Percentiles rank a stretch among this genome's conserved stretches.
phyloP scores from a whole-genome alignment of 2,888 invertebrate genomes.

The Rhaphigaster nebulosa region DNA sequence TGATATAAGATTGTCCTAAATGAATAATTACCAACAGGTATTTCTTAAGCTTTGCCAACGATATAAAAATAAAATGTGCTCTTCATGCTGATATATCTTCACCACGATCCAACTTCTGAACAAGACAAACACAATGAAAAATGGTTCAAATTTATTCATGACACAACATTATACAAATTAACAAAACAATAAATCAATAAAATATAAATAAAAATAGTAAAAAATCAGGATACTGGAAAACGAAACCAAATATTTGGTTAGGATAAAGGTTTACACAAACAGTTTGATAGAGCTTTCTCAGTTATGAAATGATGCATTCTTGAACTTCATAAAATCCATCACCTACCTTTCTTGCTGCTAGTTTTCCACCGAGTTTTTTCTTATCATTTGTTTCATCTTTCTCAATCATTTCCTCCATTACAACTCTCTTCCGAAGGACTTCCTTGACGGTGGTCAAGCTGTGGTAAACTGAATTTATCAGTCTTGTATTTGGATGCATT shows the following conservation, averaged over 20 bases:
- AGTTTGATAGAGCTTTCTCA: slow-evolving; percentile 4
- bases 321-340: slow-evolving; percentile 37
- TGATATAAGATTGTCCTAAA: neutral
- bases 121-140: slow-evolving; percentile 59
- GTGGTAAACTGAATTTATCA: slow-evolving; percentile 85
- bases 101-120: slow-evolving; percentile 56
- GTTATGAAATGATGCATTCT: slow-evolving; percentile 56
- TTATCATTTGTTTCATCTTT: slow-evolving; percentile 51
- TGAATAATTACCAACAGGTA: slow-evolving; percentile 40
- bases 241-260: slow-evolving; percentile 2
- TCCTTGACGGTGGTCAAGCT: slow-evolving; percentile 78
- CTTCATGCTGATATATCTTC: slow-evolving; percentile 57
- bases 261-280: slow-evolving; percentile 18
- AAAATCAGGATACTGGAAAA: neutral
- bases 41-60: slow-evolving; percentile 6
- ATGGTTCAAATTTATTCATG: slow-evolving; percentile 52
- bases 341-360: slow-evolving; percentile 57
- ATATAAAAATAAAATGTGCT: slow-evolving; percentile 15
- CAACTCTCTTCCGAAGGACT: slow-evolving; percentile 70
- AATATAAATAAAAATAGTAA: slow-evolving; percentile 24
- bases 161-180: slow-evolving; percentile 24
- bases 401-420: slow-evolving; percentile 51
- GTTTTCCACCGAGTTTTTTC: slow-evolving; percentile 29
- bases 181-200: slow-evolving; percentile 41
- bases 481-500: slow-evolving; percentile 84